Base-by-base conservation (phyloP, 2,888 invertebrate species). In the Pedicia rivosa region DNA sequence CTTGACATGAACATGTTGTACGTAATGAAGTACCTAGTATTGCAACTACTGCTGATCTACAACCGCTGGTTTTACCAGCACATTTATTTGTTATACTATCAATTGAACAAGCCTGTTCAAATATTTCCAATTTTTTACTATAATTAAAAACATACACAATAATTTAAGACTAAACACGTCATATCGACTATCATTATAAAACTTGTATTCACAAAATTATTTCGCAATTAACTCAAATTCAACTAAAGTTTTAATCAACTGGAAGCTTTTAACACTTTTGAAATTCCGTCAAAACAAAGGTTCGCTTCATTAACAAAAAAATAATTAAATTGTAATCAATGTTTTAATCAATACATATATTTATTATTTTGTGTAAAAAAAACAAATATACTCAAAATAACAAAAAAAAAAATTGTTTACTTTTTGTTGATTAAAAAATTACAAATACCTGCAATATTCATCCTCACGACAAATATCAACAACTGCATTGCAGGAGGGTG, bases 21-120 rank as follows among this genome's bases (percentile, higher is more conserved):
- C 88, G 68, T 34, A 91, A 66, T 55, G 83, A 80, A n/a, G 90
- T 90, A 17, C 90, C 90, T 34, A 90, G 68, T 44, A 90, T 87
- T 13, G 83, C 84, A 36, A 90, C 68, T 62, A 90, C 79, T 3
- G 90, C 87, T 36, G 74, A 70, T 34, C 88, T 71, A 61, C 91
- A 91, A 31, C 80, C 79, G 10, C 76, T 70, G 0, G 83, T 75
- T 1, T 83, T 76, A 0, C 87, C 87, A 1, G 87, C 87, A 54
- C 90, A 91, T 48, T 84, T 82, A 54, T 81, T 82, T 22, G 88
- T 88, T 34, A 83, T 78, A 37, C 83, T 83, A 56, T 90, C 88
- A 36, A 88, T 86, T 0, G 88, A 86, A 59, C 90, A 91, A 48
- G 83, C 82, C 57, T 88, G 87, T 59, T 88, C 88, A 61, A 84